Evolutionary conservation across 2,113 vertebrate genomes (phyloP).

Genomic region (Percopsis transmontana): DNA sequence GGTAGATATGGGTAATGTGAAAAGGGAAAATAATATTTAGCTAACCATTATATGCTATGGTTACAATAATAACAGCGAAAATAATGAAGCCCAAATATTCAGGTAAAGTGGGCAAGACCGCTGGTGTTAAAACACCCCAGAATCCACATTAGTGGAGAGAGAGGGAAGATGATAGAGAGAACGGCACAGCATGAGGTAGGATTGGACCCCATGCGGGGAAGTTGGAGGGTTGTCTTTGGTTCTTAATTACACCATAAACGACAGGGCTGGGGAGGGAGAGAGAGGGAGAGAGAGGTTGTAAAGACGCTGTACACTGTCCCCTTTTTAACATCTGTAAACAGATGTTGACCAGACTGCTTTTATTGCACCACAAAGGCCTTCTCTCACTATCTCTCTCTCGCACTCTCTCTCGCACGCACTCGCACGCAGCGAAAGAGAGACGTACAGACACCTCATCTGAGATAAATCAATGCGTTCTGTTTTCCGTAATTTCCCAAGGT

Average conservation of each 20-base stretch:
- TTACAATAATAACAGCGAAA: too few relatives aligned
- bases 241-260: constrained; percentile 71
- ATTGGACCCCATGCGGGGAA: constrained; percentile 40
- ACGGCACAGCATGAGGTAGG: constrained; percentile 46
- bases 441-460: constrained; percentile 35
- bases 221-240: constrained; percentile 64
- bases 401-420: constrained; percentile 44
- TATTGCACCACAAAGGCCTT: constrained; percentile 72
- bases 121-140: background rate
- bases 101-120: too few relatives aligned
- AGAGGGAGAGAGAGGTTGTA: constrained; percentile 41
- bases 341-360: constrained; percentile 74
- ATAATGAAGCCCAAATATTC: too few relatives aligned
- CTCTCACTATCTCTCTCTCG: constrained; percentile 49
- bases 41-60: too few relatives aligned
- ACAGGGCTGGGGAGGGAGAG: constrained; percentile 42
- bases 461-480: constrained; percentile 92
- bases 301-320: constrained; percentile 47
- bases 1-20: too few relatives aligned
- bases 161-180: constrained; percentile 32
- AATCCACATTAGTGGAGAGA: constrained; percentile 25
- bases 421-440: constrained; percentile 46
- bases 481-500: constrained; percentile 94
- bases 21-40: too few relatives aligned
- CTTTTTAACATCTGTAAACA: constrained; percentile 69